These are phyloP conservation scores for Nomada hirtipes DNA, from an alignment of 2,888 invertebrate genomes.

Conservation along the genomic window DNA sequence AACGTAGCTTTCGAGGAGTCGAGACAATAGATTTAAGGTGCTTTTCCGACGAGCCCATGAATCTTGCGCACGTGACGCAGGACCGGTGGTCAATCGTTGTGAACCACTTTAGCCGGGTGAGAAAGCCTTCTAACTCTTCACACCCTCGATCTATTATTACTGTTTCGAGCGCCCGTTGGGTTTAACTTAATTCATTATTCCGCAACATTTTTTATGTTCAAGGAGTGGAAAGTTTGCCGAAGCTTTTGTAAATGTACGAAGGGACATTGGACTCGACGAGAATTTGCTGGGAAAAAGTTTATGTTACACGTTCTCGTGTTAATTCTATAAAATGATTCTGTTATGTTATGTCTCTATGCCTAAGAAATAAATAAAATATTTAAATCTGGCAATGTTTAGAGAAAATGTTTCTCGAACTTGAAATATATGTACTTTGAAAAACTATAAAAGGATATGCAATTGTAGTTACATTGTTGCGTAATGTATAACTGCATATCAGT, in stretches of 20 bases:
- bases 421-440: too few species aligned
- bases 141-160: conserved; percentile 12
- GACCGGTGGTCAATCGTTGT: conserved; percentile 28
- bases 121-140: conserved; percentile 14
- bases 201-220: background rate
- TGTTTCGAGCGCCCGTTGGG: background rate
- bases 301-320: too few species aligned
- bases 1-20: conserved; percentile 24
- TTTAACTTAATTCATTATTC: conserved; percentile 9
- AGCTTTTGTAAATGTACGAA: background rate
- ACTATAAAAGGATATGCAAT: too few species aligned
- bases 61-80: conserved; percentile 60
- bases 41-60: conserved; percentile 50
- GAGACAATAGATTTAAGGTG: conserved; percentile 69
- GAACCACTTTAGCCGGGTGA: conserved; percentile 5
- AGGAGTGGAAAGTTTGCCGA: background rate
- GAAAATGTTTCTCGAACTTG: too few species aligned
- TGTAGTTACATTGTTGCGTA: too few species aligned
- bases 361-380: too few species aligned
- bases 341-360: too few species aligned
- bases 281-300: too few species aligned
- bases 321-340: too few species aligned
- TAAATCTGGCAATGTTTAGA: too few species aligned
- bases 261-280: too few species aligned
- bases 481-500: too few species aligned